phyloP scores from a whole-genome alignment of 2,888 invertebrate genomes.

The Masnerella sp. region DNA sequence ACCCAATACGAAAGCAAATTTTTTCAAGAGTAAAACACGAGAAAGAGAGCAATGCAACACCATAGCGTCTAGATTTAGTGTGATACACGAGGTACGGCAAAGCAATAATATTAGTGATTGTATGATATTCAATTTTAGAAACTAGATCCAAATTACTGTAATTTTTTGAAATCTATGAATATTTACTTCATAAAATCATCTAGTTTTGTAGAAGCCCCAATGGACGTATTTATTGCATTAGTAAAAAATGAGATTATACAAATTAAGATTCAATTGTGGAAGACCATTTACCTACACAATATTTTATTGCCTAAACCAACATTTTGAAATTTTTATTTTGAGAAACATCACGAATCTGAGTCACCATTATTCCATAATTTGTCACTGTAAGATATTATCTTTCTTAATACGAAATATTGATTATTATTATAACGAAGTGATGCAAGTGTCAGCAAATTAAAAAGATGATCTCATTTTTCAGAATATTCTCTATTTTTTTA shows the following conservation, averaged over 20 bases:
- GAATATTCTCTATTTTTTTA: no score
- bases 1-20: slow-evolving; percentile 22
- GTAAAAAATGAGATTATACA: slow-evolving; percentile 37
- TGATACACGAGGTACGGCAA: slow-evolving; percentile 77
- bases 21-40: slow-evolving; percentile 27
- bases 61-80: slow-evolving; percentile 76
- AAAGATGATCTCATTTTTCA: no score
- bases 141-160: slow-evolving; percentile 74
- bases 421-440: no score
- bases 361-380: no score
- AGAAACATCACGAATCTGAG: no score
- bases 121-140: slow-evolving; percentile 75
- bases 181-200: slow-evolving; percentile 75
- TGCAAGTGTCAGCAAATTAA: no score
- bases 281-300: neutral
- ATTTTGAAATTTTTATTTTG: no score
- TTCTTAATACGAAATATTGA: no score
- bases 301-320: no score
- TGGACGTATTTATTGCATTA: slow-evolving; percentile 66
- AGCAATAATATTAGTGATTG: slow-evolving; percentile 78
- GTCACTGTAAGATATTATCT: no score
- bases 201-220: slow-evolving; percentile 76
- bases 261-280: neutral
- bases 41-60: slow-evolving; percentile 54
- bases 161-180: slow-evolving; percentile 74